Percentiles rank a stretch among this genome's conserved stretches.
phyloP scores from a whole-genome alignment of 2,888 invertebrate species.

The Adela reaumurella region DNA sequence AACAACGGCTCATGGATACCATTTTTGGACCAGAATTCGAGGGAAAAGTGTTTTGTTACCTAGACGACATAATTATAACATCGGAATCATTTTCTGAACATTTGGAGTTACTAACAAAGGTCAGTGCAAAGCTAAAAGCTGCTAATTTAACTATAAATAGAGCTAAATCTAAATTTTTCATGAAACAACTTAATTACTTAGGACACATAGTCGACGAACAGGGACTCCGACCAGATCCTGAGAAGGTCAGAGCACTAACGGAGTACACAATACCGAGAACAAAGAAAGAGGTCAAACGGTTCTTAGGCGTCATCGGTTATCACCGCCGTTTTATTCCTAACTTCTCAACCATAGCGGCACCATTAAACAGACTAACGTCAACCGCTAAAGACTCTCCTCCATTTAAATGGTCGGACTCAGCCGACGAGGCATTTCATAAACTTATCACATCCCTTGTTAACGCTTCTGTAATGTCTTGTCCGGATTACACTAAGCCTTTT shows the following conservation, averaged over 20 bases:
- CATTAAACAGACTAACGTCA: neutral
- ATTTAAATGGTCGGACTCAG: neutral
- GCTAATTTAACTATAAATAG: constrained; percentile 17
- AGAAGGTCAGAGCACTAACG: constrained; percentile 10
- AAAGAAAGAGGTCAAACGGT: neutral
- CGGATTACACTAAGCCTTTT: constrained; percentile 11
- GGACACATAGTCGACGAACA: constrained; percentile 18
- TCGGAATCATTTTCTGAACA: constrained; percentile 3
- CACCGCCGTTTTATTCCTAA: neutral
- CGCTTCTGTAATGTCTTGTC: constrained; percentile 2
- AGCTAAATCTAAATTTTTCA: constrained; percentile 14
- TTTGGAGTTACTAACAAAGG: constrained; percentile 8
- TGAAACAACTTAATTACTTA: constrained; percentile 15
- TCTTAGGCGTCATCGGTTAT: neutral
- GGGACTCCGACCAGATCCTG: constrained; percentile 14
- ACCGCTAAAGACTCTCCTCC: neutral
- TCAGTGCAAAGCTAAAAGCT: constrained; percentile 10
- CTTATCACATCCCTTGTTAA: neutral
- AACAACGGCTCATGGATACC: constrained; percentile 6
- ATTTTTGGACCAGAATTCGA: constrained; percentile 9
- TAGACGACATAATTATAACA: constrained; percentile 14
- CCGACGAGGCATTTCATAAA: neutral
- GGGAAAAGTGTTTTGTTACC: constrained; percentile 12
- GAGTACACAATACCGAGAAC: neutral
- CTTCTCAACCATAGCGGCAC: neutral